A percentile compares a stretch with the other conserved stretches of the same genome.
Conservation (phyloP, 2,888 invertebrate genomes). For the Drosophila diplacantha region DNA sequence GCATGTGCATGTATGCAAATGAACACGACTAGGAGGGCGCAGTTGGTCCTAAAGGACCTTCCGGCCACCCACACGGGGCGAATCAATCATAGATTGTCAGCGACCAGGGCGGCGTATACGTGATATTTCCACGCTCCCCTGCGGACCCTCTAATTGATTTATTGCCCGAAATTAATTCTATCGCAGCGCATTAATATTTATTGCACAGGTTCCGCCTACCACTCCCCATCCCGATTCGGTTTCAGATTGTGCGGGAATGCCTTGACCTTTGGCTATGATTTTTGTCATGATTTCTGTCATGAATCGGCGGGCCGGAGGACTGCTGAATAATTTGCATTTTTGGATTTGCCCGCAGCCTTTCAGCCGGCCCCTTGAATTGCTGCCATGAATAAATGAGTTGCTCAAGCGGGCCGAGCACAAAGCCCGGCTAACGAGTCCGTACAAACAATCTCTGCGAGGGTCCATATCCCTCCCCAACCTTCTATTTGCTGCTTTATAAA, state of each 20-base stretch:
- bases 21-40: constrained; percentile 23
- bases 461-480: constrained; percentile 21
- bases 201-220: constrained; percentile 13
- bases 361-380: constrained; percentile 31
- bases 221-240: not conserved
- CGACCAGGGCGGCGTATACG: constrained; percentile 43
- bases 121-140: constrained; percentile 38
- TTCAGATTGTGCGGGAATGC: constrained; percentile 4
- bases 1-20: constrained; percentile 61
- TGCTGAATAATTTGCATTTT: constrained; percentile 32
- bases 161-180: constrained; percentile 55
- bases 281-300: constrained; percentile 23
- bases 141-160: constrained; percentile 53
- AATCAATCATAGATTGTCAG: constrained; percentile 69
- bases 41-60: constrained; percentile 9
- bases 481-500: constrained; percentile 62
- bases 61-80: constrained; percentile 38
- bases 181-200: constrained; percentile 31
- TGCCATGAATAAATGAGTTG: constrained; percentile 43
- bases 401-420: constrained; percentile 28
- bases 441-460: constrained; percentile 35
- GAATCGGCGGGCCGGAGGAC: constrained; percentile 2
- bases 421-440: constrained; percentile 42
- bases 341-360: constrained; percentile 34
- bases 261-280: constrained; percentile 39